These are phyloP conservation scores for Peromyscus nudipes DNA, from an alignment of 2,797 vertebrate genomes.

Conservation along the genomic window DNA sequence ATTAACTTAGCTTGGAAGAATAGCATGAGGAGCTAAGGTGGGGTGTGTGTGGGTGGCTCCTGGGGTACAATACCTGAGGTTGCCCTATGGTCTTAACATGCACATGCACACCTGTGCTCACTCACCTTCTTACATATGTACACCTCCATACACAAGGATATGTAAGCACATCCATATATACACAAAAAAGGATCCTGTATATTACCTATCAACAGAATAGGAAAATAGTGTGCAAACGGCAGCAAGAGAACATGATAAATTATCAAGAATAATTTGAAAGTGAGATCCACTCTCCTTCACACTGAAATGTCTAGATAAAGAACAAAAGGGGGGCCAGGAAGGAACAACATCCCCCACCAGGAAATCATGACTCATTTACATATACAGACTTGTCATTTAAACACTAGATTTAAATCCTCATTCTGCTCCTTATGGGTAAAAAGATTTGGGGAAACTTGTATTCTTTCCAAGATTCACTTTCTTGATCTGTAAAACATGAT, in stretches of 20 bases:
- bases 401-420: background rate
- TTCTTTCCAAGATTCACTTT: slow-evolving; percentile 27
- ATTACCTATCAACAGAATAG: background rate
- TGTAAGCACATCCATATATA: background rate
- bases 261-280: slow-evolving; percentile 20
- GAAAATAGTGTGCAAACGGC: background rate
- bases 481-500: slow-evolving; percentile 35
- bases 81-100: background rate
- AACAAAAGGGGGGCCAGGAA: background rate
- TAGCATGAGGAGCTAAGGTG: background rate
- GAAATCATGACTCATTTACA: background rate
- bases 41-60: background rate
- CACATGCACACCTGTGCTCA: background rate
- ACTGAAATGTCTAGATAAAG: slow-evolving; percentile 1
- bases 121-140: background rate
- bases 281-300: background rate
- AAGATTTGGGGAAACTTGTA: background rate
- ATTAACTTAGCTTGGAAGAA: background rate
- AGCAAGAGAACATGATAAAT: background rate
- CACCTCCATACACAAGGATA: background rate
- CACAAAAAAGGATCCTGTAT: background rate
- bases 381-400: background rate
- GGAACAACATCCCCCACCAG: background rate
- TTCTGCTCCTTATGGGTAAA: background rate
- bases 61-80: background rate